Evolutionary conservation across 2,888 invertebrate genomes (phyloP), one percentile per base, ranked within the genome.

Genomic region (Hipparchia semele): DNA sequence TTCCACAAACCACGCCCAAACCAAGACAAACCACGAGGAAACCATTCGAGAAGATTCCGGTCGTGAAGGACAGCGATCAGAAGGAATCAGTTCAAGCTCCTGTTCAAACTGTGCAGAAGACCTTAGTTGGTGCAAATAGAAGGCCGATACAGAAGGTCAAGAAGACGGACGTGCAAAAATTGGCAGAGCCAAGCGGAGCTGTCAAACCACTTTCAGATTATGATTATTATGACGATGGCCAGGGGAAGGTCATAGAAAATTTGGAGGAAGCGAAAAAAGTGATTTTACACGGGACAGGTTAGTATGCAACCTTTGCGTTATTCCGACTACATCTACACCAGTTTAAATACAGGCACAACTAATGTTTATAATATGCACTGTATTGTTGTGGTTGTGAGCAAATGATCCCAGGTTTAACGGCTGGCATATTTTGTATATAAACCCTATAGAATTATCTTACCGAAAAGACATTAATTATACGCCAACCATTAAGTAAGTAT

Each of bases 171-270:
- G 69, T 73, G 46, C 60, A 65, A 66, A 65, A 54, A 39, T 13
- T 68, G n/a, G 64, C 77, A 7, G 81, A 79, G 12, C 82, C 86
- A 0, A 86, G 84, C 68, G 86, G 81, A 79, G 86, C 84, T 0
- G 86, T 84, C 78, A 84, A 80, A 67, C 92, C 92, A 0, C 86
- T 91, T 2, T 84, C 84, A 33, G 95, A 95, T 81, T 96, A 96
- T 80, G 96, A 97, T 80, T 96, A 96, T 79, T 96, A 96, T 79
- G 96, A 97, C 78, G 96, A 96, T 74, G 95, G 94, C 33, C 94
- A 95, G 73, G 95, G 84, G 84, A 96, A 81, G 85, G 94, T 83
- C 86, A 90, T 86, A 10, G 81, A 85, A 12, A 92, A 91, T 64
- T 92, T 92, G 74, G 82, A 80, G 0, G 95, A 82, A 88, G 95